Base-by-base conservation (phyloP, 2,888 invertebrate species). In the Parnassius mnemosyne region DNA sequence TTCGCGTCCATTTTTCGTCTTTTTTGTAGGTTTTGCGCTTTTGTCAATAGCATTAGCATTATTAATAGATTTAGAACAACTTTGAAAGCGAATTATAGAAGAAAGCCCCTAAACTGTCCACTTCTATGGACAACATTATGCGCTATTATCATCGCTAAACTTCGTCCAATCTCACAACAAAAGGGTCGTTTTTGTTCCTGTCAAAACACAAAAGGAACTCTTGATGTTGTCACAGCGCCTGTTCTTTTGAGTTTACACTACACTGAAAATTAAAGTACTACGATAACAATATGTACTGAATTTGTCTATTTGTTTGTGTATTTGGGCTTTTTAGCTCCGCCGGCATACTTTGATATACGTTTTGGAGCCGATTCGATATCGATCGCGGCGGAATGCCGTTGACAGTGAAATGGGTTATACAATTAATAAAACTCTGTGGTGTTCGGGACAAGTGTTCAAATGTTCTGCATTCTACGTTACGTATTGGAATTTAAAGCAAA, bases 361-460 rank as follows among this genome's bases (percentile, higher is more conserved):
- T 83, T 77, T 74, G 77, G 59, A 72, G 79, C 76, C 78, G 78
- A 80, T 76, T 72, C 79, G 86, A 82, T 87, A 88, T 87, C 80
- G 86, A 87, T 85, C 85, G 75, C 71, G 71, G 68, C 69, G 84
- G 87, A 82, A 86, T 89, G 90, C 77, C 81, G 84, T 81, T 88
- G 91, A 89, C 91, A 88, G 87, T 89, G 88, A 89, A 89, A 86
- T 87, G 89, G 89, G 89, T 89, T 81, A 80, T 78, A 85, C 84
- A 88, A 88, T 89, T 89, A 91, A 90, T 90, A 90, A 87, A 87
- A 83, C 87, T 85, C 87, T 87, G 76, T 67, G 66, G 66, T 57
- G 61, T 61, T 59, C 65, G 70, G 74, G 74, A 81, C 80, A 79
- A 82, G 85, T 82, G 81, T 75, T 77, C 72, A 76, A 77, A 77